Percentiles rank a stretch among this genome's conserved stretches.
Conservation (phyloP, 2,113 vertebrate genomes). For the Platysteira castanea region DNA sequence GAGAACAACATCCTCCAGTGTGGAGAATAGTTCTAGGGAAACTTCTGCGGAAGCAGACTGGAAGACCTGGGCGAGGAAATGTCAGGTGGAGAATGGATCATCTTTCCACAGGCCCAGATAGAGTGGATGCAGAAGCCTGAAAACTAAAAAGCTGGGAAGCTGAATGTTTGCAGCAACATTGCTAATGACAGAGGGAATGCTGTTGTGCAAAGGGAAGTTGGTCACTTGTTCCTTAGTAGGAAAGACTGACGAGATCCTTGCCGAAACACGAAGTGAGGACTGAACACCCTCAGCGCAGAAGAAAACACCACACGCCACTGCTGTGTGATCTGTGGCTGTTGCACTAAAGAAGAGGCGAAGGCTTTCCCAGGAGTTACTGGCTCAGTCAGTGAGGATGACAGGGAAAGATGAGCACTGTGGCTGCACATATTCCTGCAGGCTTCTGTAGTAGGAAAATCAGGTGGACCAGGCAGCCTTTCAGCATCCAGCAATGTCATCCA, state of each 20-base stretch:
- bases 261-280: rapidly evolving
- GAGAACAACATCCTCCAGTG: neutral
- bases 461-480: neutral
- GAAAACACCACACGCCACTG: neutral
- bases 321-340: neutral
- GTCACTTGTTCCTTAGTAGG: neutral
- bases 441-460: neutral
- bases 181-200: neutral
- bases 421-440: neutral
- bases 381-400: neutral
- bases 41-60: neutral
- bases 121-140: neutral
- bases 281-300: rapidly evolving
- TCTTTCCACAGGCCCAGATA: neutral
- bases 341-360: neutral
- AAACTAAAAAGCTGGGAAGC: neutral
- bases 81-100: neutral
- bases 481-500: neutral
- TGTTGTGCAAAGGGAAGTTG: neutral
- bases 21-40: neutral
- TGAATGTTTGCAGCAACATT: neutral
- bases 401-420: neutral
- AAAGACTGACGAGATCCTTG: neutral
- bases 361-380: neutral
- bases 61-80: neutral